These are phyloP conservation scores for Darevskia nairensis DNA, from an alignment of 2,797 vertebrate species.

Conservation along the genomic window DNA sequence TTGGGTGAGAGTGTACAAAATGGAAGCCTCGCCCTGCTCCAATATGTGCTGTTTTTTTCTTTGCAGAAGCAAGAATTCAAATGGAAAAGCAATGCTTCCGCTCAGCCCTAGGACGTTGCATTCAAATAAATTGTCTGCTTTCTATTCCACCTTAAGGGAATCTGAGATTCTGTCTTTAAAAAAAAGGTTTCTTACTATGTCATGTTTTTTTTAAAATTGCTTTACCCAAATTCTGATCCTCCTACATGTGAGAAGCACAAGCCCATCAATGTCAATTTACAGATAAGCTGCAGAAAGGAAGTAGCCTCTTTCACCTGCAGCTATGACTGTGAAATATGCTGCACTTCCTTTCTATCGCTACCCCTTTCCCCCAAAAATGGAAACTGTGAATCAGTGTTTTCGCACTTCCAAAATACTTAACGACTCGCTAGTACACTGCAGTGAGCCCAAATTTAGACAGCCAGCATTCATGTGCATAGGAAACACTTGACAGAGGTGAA, in stretches of 20 bases:
- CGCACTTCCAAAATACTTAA: constrained; percentile 19
- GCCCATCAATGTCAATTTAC: not conserved
- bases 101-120: not conserved
- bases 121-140: not conserved
- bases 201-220: no score
- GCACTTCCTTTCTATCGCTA: not conserved
- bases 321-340: not conserved
- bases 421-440: not conserved
- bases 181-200: no score
- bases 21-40: no score
- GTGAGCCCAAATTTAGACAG: constrained; percentile 26
- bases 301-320: not conserved
- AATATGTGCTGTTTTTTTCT: no score
- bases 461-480: not conserved
- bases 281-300: not conserved
- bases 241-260: not conserved
- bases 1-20: no score
- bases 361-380: not conserved
- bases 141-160: not conserved
- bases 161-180: not conserved
- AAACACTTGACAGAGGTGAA: constrained; percentile 18
- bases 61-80: not conserved
- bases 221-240: not conserved
- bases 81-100: not conserved
- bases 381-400: not conserved